These are phyloP conservation scores for Seira musarum DNA, from an alignment of 2,888 invertebrate genomes.

Conservation along the genomic window DNA sequence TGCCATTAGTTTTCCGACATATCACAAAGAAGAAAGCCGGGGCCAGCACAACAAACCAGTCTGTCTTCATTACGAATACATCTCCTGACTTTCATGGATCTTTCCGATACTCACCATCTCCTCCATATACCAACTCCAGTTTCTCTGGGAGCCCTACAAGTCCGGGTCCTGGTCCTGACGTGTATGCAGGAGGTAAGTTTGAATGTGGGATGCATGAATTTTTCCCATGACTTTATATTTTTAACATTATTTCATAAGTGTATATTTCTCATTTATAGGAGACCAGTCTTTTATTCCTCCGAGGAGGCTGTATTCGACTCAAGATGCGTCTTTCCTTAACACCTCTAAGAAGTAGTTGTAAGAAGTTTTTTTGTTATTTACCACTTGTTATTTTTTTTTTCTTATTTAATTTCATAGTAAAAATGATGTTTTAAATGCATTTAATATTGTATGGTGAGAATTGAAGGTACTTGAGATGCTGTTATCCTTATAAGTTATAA, in stretches of 20 bases:
- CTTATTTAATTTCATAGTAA: background rate
- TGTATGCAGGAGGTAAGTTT: background rate
- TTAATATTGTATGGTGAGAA: background rate
- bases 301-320: slow-evolving; percentile 37
- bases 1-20: slow-evolving; percentile 32
- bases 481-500: no score
- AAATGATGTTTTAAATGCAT: background rate
- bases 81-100: slow-evolving; percentile 30
- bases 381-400: background rate
- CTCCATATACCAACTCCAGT: slow-evolving; percentile 27
- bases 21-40: slow-evolving; percentile 8
- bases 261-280: no score
- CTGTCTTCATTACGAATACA: slow-evolving; percentile 43
- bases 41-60: slow-evolving; percentile 17
- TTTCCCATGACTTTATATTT: no score
- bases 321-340: background rate
- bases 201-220: no score
- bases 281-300: slow-evolving; percentile 22
- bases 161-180: background rate
- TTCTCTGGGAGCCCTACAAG: slow-evolving; percentile 23
- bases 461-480: no score
- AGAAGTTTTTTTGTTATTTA: background rate
- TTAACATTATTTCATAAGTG: no score
- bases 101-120: slow-evolving; percentile 40
- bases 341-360: background rate